Conservation (phyloP, 2,797 vertebrate species). For the Pangasius larnaudii region DNA sequence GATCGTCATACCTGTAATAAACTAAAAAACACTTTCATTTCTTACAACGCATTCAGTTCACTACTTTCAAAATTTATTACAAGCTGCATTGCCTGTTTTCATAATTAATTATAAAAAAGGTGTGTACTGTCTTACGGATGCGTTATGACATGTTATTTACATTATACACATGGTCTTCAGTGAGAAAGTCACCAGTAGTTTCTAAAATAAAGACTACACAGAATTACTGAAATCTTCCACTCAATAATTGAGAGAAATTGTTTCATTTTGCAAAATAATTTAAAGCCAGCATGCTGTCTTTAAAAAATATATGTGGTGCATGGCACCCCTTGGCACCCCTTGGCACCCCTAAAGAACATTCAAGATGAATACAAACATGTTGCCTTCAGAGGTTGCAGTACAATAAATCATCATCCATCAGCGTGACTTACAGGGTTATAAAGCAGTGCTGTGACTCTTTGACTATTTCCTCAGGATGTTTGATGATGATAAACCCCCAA, state of each 20-base stretch:
- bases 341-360: neutral
- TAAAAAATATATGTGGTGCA: neutral
- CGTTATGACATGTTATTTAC: neutral
- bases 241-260: too few species aligned
- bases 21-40: neutral
- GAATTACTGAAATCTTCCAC: too few species aligned
- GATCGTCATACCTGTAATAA: neutral
- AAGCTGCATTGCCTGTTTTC: neutral
- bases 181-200: too few species aligned
- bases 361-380: neutral
- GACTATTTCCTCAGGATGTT: neutral
- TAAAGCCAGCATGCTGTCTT: too few species aligned
- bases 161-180: too few species aligned
- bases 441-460: neutral
- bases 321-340: too few species aligned
- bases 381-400: neutral
- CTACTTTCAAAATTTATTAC: neutral
- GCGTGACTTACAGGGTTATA: too few species aligned
- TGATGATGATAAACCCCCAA: neutral
- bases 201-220: too few species aligned
- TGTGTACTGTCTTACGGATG: neutral
- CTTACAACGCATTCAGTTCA: neutral
- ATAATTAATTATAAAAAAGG: neutral
- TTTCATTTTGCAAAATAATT: too few species aligned
- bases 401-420: neutral